Evolutionary conservation across 2,113 vertebrate species (phyloP).

Genomic region (Sprattus sprattus): DNA sequence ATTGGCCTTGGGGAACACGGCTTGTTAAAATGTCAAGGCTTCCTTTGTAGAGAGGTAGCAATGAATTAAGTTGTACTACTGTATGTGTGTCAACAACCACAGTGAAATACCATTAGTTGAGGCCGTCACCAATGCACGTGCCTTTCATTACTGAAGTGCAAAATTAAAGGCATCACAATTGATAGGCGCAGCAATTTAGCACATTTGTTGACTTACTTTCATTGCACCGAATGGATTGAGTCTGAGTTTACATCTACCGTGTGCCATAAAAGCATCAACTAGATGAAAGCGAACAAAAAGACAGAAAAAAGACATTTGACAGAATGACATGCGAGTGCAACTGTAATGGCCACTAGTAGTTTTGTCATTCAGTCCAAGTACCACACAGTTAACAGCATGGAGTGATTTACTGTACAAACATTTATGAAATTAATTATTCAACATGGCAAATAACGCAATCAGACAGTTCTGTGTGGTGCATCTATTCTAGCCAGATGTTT

Average conservation of each 20-base stretch:
- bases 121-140: not conserved
- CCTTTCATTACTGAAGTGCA: not conserved
- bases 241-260: not conserved
- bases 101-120: not conserved
- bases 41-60: not conserved
- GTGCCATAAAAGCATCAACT: not conserved
- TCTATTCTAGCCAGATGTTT: not conserved
- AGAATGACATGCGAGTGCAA: not conserved
- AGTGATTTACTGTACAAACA: not conserved
- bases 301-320: not conserved
- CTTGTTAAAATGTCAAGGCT: conserved; percentile 9
- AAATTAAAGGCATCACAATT: not conserved
- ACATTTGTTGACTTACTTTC: not conserved
- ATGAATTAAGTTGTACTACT: not conserved
- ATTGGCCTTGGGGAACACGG: not conserved
- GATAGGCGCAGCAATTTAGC: not conserved
- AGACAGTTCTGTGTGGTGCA: not conserved
- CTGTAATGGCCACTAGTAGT: not conserved
- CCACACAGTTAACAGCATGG: not conserved
- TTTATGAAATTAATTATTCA: not conserved
- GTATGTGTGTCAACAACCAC: not conserved
- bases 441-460: not conserved
- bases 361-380: not conserved
- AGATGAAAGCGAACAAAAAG: not conserved
- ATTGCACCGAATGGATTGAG: not conserved